Percentiles rank a stretch among this genome's conserved stretches.
Conservation (phyloP, 2,113 vertebrate genomes). For the Barnardius zonarius region DNA sequence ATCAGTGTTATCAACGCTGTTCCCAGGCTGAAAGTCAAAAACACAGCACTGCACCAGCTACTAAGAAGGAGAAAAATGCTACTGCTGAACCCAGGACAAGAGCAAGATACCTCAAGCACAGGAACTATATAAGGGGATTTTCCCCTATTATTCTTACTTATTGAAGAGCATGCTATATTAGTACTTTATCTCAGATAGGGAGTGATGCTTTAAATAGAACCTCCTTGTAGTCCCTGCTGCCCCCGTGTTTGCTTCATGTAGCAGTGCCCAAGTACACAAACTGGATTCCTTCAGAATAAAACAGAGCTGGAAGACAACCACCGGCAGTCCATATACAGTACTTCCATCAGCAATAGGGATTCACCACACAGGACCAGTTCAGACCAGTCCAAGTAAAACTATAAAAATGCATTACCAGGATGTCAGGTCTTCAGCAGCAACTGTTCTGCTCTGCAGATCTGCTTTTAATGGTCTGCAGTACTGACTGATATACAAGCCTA, state of each 20-base stretch:
- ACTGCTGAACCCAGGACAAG: too few species aligned
- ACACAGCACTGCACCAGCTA: too few species aligned
- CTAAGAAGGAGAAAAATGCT: too few species aligned
- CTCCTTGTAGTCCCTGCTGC: not conserved
- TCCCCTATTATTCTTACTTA: not conserved
- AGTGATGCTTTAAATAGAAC: not conserved
- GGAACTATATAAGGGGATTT: not conserved
- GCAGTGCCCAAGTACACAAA: not conserved
- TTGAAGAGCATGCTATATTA: not conserved
- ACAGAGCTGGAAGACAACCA: not conserved
- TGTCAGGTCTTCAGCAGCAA: not conserved
- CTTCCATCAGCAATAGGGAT: not conserved
- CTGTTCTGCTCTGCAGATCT: not conserved
- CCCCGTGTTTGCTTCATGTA: accelerated
- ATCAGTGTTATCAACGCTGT: too few species aligned
- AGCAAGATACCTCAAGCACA: not conserved
- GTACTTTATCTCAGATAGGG: not conserved
- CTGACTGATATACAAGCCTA: not conserved
- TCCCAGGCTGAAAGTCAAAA: too few species aligned
- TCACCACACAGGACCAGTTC: not conserved
- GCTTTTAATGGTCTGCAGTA: not conserved
- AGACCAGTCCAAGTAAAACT: not conserved
- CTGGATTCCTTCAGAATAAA: not conserved
- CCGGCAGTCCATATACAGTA: not conserved
- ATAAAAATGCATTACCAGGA: not conserved